Evolutionary conservation across 1,140 invertebrate species (phyloP).

Genomic region (Zophobas morio): DNA sequence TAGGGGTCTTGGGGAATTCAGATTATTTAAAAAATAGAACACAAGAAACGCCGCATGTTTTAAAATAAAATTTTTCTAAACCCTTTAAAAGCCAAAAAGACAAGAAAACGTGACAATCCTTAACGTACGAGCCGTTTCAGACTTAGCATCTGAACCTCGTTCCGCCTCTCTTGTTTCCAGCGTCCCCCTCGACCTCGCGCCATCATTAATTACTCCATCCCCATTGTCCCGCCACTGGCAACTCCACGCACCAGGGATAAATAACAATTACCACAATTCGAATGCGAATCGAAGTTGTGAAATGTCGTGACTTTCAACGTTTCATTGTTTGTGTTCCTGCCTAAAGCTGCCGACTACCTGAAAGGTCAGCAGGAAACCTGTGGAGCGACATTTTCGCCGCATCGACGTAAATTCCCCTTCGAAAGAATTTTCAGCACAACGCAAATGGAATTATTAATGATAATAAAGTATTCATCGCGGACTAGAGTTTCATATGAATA

Average conservation of each 20-base stretch:
- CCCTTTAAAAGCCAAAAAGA: too few species aligned
- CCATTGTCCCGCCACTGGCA: conserved; percentile 9
- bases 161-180: too few species aligned
- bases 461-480: not conserved
- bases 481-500: not conserved
- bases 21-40: too few species aligned
- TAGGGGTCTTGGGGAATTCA: too few species aligned
- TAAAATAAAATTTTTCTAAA: too few species aligned
- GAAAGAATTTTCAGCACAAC: not conserved
- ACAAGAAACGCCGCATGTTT: too few species aligned
- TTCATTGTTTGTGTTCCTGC: not conserved
- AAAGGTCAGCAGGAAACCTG: conserved; percentile 18
- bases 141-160: too few species aligned
- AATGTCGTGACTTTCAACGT: not conserved
- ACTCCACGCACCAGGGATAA: conserved; percentile 17
- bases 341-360: not conserved
- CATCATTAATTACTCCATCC: conserved; percentile 20
- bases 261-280: conserved; percentile 28
- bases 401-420: not conserved
- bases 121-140: too few species aligned
- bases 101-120: too few species aligned
- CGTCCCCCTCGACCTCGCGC: too few species aligned
- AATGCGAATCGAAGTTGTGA: conserved; percentile 12
- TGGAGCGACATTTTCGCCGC: conserved; percentile 6
- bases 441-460: not conserved